Conservation (phyloP, 2,113 vertebrate genomes). For the Bombycilla garrulus region DNA sequence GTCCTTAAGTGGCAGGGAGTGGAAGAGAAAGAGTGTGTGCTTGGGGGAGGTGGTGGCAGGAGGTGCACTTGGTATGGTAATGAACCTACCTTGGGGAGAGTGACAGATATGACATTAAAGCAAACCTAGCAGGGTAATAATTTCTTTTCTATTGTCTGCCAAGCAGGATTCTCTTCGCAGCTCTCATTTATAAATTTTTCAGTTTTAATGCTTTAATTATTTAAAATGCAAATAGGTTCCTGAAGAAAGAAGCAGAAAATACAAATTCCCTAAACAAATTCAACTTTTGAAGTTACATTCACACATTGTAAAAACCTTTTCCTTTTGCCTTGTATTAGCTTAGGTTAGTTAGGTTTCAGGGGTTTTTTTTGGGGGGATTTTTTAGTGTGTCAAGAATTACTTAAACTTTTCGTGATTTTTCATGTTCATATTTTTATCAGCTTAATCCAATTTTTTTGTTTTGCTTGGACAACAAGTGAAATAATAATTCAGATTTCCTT, state of each 20-base stretch:
- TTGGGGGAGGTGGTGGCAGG: conserved; percentile 3
- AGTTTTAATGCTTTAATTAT: conserved; percentile 85
- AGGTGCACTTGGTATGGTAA: conserved; percentile 55
- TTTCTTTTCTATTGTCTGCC: conserved; percentile 75
- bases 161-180: conserved; percentile 71
- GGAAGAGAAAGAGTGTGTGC: conserved; percentile 22
- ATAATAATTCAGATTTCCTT: background rate
- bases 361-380: rapidly evolving
- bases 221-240: conserved; percentile 84
- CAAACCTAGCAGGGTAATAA: conserved; percentile 63
- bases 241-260: conserved; percentile 73
- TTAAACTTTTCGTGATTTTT: background rate
- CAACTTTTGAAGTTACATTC: conserved; percentile 35
- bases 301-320: background rate
- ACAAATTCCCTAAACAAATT: conserved; percentile 73
- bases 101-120: conserved; percentile 74
- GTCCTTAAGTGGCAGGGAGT: conserved; percentile 41
- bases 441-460: background rate
- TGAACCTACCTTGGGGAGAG: conserved; percentile 71
- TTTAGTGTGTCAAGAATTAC: background rate
- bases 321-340: background rate
- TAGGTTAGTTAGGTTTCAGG: background rate
- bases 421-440: background rate
- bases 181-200: conserved; percentile 83
- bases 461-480: background rate